Base-by-base conservation (phyloP, 23 tunicate species). In the Corella eumyota region DNA sequence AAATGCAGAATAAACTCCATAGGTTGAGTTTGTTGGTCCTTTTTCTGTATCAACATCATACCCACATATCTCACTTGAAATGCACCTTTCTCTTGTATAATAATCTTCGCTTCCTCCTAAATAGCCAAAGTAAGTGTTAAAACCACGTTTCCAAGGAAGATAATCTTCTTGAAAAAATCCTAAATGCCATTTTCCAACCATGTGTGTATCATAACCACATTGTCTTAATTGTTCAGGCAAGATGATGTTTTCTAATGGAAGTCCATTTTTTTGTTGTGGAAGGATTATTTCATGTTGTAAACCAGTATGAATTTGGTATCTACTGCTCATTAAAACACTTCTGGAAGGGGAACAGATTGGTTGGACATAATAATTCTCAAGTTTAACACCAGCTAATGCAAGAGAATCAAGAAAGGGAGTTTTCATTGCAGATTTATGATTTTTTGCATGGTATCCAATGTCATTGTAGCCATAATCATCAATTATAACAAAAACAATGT, bases 281-380 rank as follows among this genome's bases (percentile, higher is more conserved):
- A 65, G 33, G 27, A 81, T 81, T 11, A 73, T 63, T 34, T 60
- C 46, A 66, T 81, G 91, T 44, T 81, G 96, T 35, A 88, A 56
- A 3, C 96, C 96, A 6, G 96, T 88, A 57, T 88, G 96, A 24
- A 88, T 88, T 62, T 79, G 96, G 53, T 88, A 88, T 45, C 96
- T 44, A 26, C 96, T 88, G 36, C 81, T 72, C 71, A 88, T 49
- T 30, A 88, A 64, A 28, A 69, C 74, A 47, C 81, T 72, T 60
- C 96, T 62, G 17, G 96, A 70, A 6, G 95, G 95, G 4, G 88
- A 74, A 37, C 96, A 88, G 25, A 88, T 73, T 31, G 96, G 96
- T 45, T 88, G 87, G 19, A 88, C 80, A 44, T 88, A 88, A 40
- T 88, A 88, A 52, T 88, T 88, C 61, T 88, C 87, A 28, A 88